Evolutionary conservation across 1,140 invertebrate genomes (phyloP).

Genomic region (Leguminivora glycinivorella): DNA sequence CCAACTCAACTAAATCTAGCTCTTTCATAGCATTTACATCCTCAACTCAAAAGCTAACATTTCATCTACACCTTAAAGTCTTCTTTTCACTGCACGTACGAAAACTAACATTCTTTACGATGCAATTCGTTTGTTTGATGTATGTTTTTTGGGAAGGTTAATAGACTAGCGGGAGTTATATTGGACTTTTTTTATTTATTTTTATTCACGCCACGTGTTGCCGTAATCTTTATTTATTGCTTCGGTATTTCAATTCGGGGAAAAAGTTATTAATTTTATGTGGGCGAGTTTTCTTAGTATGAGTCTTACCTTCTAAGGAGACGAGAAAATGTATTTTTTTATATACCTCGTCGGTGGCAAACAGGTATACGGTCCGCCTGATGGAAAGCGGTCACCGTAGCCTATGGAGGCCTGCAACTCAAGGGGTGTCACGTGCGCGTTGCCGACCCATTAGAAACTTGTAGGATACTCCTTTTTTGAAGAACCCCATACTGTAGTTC

Average conservation of each 20-base stretch:
- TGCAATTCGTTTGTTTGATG: constrained; percentile 4
- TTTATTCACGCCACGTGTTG: background rate
- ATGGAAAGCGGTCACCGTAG: too few species aligned
- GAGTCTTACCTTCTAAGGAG: too few species aligned
- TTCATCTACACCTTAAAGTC: background rate
- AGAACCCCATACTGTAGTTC: too few species aligned
- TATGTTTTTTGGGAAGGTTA: constrained; percentile 9
- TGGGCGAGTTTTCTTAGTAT: too few species aligned
- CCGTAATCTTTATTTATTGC: background rate
- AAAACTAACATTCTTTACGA: constrained; percentile 14
- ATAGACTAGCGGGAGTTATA: constrained; percentile 9
- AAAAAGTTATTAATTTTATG: background rate
- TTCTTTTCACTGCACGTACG: background rate
- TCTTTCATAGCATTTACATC: background rate
- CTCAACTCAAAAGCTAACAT: background rate
- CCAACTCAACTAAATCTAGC: background rate
- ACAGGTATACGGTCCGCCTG: too few species aligned
- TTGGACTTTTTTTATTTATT: constrained; percentile 11
- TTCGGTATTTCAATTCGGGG: background rate
- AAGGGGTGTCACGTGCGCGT: too few species aligned
- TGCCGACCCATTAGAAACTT: too few species aligned
- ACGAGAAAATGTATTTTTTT: too few species aligned
- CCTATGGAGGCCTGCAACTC: too few species aligned
- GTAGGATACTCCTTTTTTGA: too few species aligned
- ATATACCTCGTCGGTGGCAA: too few species aligned